A percentile compares a stretch with the other conserved stretches of the same genome.
These are phyloP conservation scores for Eutrigla gurnardus DNA, from an alignment of 2,797 vertebrate genomes.

Conservation along the genomic window DNA sequence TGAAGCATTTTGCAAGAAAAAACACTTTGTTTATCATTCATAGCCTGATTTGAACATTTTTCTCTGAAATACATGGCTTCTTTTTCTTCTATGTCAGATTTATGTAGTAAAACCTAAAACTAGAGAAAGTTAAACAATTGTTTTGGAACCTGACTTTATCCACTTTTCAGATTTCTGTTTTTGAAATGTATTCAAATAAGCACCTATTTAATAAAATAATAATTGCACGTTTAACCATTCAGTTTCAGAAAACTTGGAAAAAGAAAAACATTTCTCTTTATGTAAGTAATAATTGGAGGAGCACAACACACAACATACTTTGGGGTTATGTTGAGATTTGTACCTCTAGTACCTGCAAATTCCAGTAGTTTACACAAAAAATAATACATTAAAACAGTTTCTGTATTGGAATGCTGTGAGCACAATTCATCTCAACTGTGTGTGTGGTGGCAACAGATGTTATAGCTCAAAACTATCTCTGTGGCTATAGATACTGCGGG, in stretches of 20 bases:
- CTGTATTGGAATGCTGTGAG: not conserved
- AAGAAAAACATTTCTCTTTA: no score
- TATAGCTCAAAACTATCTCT: not conserved
- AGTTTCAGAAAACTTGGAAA: not conserved
- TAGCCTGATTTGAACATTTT: no score
- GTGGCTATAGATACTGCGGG: not conserved
- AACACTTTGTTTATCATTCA: no score
- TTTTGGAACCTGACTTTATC: no score
- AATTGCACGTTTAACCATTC: not conserved
- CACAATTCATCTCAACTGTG: not conserved
- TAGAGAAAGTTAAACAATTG: not conserved
- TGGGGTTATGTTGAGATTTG: not conserved
- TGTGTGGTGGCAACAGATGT: slow-evolving; percentile 5
- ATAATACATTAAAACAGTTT: not conserved
- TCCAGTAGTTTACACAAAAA: not conserved
- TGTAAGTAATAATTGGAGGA: no score
- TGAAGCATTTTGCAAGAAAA: no score
- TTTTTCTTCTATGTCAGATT: no score
- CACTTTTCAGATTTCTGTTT: not conserved
- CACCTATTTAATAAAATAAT: not conserved
- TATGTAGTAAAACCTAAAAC: no score
- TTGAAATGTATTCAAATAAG: not conserved
- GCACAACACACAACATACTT: not conserved
- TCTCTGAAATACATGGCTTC: no score
- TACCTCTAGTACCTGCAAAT: not conserved